A percentile compares a stretch with the other conserved stretches of the same genome.
phyloP scores from a whole-genome alignment of 2,888 invertebrate genomes.

The Iphiclides podalirius region DNA sequence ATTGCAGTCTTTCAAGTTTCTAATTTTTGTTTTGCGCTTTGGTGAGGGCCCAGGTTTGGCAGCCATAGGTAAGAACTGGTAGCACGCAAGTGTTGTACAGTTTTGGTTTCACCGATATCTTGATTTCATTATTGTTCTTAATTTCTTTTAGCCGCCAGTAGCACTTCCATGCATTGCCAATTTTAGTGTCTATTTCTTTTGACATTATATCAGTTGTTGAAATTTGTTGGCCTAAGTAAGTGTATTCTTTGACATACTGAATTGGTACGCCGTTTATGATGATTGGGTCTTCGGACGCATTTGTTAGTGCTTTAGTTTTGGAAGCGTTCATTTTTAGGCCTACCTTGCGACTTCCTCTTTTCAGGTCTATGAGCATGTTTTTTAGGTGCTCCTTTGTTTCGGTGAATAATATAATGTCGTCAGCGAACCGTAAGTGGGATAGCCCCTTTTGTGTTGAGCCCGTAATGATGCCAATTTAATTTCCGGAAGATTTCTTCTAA shows the following conservation, averaged over 20 bases:
- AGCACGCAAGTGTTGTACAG: neutral
- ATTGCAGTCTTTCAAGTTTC: conserved; percentile 7
- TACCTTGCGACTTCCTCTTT: neutral
- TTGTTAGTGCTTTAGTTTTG: no score
- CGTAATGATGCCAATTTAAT: conserved; percentile 12
- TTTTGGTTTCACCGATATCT: neutral
- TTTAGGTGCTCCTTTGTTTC: no score
- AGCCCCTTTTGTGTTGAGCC: conserved; percentile 22
- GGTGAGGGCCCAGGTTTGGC: neutral
- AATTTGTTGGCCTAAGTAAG: neutral
- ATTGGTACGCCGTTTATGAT: neutral
- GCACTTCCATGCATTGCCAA: neutral
- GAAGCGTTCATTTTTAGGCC: neutral
- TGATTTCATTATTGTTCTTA: neutral
- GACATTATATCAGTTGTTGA: no score
- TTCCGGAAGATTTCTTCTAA: conserved; percentile 22
- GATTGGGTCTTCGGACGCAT: neutral
- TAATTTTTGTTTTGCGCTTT: conserved; percentile 12
- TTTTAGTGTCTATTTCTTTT: neutral
- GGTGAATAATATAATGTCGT: conserved; percentile 20
- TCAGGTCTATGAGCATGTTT: no score
- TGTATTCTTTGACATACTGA: no score
- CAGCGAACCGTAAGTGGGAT: conserved; percentile 23
- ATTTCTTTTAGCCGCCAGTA: neutral
- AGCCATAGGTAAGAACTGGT: neutral